Conservation (phyloP, 2,797 vertebrate species). For the Limosa lapponica region DNA sequence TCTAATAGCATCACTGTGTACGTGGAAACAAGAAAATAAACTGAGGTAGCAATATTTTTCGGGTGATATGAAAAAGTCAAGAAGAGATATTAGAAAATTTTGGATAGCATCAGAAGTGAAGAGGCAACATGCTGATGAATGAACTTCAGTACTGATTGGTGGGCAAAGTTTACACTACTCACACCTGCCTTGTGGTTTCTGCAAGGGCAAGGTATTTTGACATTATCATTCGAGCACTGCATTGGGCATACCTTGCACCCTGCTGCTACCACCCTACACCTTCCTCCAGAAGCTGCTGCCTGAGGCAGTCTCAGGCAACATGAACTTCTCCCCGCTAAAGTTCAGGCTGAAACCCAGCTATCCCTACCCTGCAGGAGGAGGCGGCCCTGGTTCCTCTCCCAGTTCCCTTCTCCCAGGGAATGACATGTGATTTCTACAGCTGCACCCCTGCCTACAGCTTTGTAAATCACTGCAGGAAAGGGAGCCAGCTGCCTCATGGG, state of each 20-base stretch:
- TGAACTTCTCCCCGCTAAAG: background rate
- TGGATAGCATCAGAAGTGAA: background rate
- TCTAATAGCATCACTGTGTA: background rate
- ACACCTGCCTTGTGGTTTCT: background rate
- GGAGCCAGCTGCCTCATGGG: background rate
- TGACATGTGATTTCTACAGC: background rate
- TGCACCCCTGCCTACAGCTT: background rate
- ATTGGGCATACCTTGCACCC: background rate
- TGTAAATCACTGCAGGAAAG: background rate
- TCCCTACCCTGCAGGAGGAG: background rate
- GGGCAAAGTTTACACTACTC: background rate
- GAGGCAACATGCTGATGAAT: background rate
- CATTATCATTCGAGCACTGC: background rate
- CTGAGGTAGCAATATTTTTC: background rate
- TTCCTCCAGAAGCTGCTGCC: background rate
- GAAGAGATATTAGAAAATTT: background rate
- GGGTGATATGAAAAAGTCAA: background rate
- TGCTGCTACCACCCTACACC: background rate
- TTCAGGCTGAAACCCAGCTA: background rate
- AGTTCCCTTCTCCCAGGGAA: background rate
- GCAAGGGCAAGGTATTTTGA: background rate
- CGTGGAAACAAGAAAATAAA: background rate
- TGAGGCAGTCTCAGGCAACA: background rate
- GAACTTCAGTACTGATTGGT: background rate
- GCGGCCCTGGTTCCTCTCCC: too few species aligned